A percentile compares a stretch with the other conserved stretches of the same genome.
Conservation (phyloP, 2,888 invertebrate genomes). For the Tetanocera ferruginea region DNA sequence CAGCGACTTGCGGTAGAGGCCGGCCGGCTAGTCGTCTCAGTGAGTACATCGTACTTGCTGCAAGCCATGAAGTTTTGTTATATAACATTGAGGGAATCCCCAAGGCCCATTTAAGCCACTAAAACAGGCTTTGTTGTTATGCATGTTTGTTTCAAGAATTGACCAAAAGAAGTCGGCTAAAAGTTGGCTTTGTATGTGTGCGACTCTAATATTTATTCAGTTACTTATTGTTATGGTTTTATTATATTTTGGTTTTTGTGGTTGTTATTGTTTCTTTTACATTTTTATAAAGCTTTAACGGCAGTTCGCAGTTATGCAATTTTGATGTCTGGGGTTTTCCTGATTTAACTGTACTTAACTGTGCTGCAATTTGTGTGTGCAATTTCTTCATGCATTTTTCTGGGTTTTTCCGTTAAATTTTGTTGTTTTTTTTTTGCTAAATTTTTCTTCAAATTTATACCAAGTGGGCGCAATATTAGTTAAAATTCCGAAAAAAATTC, state of each 20-base stretch:
- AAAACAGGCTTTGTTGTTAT: neutral
- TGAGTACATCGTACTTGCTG: conserved; percentile 19
- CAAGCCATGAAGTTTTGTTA: neutral
- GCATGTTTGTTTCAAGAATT: conserved; percentile 4
- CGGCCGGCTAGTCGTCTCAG: neutral
- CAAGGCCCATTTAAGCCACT: neutral
- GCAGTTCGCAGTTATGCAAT: no score
- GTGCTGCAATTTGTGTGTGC: neutral
- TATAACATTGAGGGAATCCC: conserved; percentile 16
- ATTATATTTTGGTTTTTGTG: neutral
- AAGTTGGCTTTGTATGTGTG: neutral
- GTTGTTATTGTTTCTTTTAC: neutral
- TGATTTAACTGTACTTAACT: neutral
- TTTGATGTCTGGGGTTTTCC: neutral
- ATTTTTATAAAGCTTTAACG: neutral
- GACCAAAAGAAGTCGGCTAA: conserved; percentile 7
- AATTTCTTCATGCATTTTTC: neutral
- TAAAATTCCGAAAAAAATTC: no score
- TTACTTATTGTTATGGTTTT: neutral
- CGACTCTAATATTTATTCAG: neutral
- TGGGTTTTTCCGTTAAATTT: neutral
- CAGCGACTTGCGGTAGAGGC: neutral
- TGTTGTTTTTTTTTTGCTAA: neutral
- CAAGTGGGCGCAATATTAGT: no score
- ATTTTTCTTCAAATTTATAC: neutral